These are phyloP conservation scores for Hydrochoerus hydrochaeris DNA, from an alignment of 2,113 vertebrate species.

Conservation along the genomic window DNA sequence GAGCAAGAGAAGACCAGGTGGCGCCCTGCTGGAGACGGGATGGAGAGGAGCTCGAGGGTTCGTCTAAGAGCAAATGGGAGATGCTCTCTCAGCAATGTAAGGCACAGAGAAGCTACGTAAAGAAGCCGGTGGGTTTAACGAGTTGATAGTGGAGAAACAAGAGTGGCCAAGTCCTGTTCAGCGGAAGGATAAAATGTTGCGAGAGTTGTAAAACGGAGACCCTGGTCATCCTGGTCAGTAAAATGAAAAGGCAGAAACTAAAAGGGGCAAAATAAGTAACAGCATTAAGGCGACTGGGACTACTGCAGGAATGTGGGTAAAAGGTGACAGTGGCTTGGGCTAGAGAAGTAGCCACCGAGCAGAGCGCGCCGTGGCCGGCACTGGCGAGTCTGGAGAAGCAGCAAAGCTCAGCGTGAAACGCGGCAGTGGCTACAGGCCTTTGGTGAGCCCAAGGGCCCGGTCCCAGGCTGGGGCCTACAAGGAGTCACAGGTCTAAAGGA, in stretches of 20 bases:
- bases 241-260: neutral
- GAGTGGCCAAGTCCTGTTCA: neutral
- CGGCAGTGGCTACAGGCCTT: neutral
- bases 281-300: neutral
- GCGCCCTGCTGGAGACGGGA: accelerated
- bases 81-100: neutral
- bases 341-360: neutral
- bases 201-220: neutral
- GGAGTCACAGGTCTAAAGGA: neutral
- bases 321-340: neutral
- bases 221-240: neutral
- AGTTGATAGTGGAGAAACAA: neutral
- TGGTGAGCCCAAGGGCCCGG: neutral
- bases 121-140: neutral
- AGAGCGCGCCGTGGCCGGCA: neutral
- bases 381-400: neutral
- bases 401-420: neutral
- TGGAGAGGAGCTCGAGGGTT: neutral
- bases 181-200: neutral
- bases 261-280: neutral
- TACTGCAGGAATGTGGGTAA: neutral
- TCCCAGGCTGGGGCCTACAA: neutral
- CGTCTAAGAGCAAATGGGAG: neutral
- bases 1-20: neutral
- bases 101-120: neutral